Percentiles rank a stretch among this genome's conserved stretches.
Evolutionary conservation across 2,888 invertebrate genomes (phyloP).

Genomic region (Cynaeus angustus): DNA sequence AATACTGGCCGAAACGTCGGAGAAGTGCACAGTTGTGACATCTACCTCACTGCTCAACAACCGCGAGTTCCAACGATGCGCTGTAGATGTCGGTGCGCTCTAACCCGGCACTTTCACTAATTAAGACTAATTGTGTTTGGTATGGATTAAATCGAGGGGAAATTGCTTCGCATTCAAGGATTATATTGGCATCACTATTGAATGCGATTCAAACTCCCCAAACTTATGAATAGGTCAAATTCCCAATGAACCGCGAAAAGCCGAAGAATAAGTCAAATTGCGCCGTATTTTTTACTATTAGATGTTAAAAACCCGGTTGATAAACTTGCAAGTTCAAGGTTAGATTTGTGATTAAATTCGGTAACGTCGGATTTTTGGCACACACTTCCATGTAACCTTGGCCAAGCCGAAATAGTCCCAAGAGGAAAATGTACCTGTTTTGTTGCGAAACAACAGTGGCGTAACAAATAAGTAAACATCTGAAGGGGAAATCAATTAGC

Average conservation of each 20-base stretch:
- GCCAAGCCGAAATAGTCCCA: constrained; percentile 43
- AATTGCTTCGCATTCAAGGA: constrained; percentile 10
- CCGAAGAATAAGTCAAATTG: constrained; percentile 50
- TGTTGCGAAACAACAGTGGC: constrained; percentile 32
- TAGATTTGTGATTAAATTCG: constrained; percentile 56
- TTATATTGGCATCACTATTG: constrained; percentile 15
- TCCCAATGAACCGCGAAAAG: too few relatives aligned
- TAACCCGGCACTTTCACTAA: constrained; percentile 36
- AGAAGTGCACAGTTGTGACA: constrained; percentile 23
- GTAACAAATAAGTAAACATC: neutral
- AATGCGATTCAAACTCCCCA: neutral
- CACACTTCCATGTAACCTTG: constrained; percentile 42
- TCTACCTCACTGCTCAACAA: constrained; percentile 12
- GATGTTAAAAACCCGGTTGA: constrained; percentile 66
- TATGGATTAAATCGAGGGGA: constrained; percentile 30
- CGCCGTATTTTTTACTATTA: constrained; percentile 62
- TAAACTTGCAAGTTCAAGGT: constrained; percentile 70
- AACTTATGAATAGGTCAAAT: too few relatives aligned
- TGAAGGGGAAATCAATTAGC: constrained; percentile 9
- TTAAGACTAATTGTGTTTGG: constrained; percentile 28
- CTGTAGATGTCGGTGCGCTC: constrained; percentile 24
- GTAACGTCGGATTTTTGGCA: constrained; percentile 48
- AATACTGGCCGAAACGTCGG: constrained; percentile 4
- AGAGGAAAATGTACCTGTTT: constrained; percentile 41
- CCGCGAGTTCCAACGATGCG: constrained; percentile 21